Base-by-base conservation (phyloP, 2,888 invertebrate genomes). In the Oasisia sp. region DNA sequence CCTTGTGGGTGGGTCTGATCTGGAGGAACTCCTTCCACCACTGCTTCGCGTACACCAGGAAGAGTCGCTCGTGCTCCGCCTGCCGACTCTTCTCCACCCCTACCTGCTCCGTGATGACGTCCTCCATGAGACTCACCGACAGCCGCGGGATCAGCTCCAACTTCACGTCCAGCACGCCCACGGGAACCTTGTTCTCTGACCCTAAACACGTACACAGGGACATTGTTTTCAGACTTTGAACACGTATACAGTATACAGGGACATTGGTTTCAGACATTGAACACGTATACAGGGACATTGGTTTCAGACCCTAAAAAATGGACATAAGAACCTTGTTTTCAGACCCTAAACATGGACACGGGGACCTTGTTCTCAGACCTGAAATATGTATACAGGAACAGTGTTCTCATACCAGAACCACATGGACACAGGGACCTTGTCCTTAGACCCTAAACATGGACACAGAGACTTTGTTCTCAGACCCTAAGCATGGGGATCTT, bases 1-100 rank as follows among this genome's bases (percentile, higher is more conserved):
- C 95, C 90, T 95, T 95, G 92, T 96, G 96, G 56, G 4, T 91
- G 91, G 45, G 2, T 44, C 96, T 92, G 89, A 96, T 96, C 93
- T 96, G 95, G 2, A 96, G 94, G 93, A 95, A 96, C 92, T 96
- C 96, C 93, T 95, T 95, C 96, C 96, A 96, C 96, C 96, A 96
- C 93, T 96, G 96, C 92, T 96, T 96, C 91, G 96, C 96, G 93
- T 96, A 96, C 9, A 96, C 96, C 14, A 96, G 94, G 93, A 96
- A 96, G n/a, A 96, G 94, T 7, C 96, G 93, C 93, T 96, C 96
- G 92, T 95, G 94, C 93, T 96, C 96, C 0, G 96, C 95, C 93
- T 95, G 95, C 32, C 95, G 93, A n/a, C 94, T 94, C 50, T 94
- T 94, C 94, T 96, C 96, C 92, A 96, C 93, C 92, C 19, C 3